These are phyloP conservation scores for Calycopis cecrops DNA, from an alignment of 1,140 invertebrate species.

Conservation along the genomic window DNA sequence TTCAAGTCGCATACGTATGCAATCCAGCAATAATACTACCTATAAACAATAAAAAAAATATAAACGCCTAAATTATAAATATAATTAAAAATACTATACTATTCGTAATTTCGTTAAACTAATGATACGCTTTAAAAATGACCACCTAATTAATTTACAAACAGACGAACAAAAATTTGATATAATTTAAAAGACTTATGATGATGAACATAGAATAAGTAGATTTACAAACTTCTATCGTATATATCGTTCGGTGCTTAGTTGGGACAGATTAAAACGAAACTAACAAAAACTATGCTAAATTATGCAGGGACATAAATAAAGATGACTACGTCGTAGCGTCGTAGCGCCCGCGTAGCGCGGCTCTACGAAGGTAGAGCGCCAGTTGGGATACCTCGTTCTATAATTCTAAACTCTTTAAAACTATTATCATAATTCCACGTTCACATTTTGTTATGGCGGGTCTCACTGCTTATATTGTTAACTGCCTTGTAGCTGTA, in stretches of 20 bases:
- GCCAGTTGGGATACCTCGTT: slow-evolving; percentile 39
- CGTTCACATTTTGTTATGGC: slow-evolving; percentile 57
- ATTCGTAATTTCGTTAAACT: too few relatives aligned
- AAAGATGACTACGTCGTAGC: slow-evolving; percentile 42
- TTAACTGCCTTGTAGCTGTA: slow-evolving; percentile 18
- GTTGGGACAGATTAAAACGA: slow-evolving; percentile 1
- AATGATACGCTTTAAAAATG: too few relatives aligned
- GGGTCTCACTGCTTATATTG: slow-evolving; percentile 33
- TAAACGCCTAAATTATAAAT: too few relatives aligned
- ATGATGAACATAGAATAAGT: too few relatives aligned
- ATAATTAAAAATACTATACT: too few relatives aligned
- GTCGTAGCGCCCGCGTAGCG: slow-evolving; percentile 38
- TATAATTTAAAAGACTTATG: too few relatives aligned
- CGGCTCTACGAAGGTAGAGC: slow-evolving; percentile 48
- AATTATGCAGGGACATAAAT: slow-evolving; percentile 40
- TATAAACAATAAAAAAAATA: too few relatives aligned
- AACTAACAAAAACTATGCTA: slow-evolving; percentile 38
- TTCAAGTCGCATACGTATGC: too few relatives aligned
- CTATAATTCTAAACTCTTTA: slow-evolving; percentile 63
- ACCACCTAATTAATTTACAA: too few relatives aligned
- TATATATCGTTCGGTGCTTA: neutral
- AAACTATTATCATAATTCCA: slow-evolving; percentile 67
- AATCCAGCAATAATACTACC: too few relatives aligned
- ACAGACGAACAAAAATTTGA: too few relatives aligned
- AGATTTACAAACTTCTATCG: too few relatives aligned